Evolutionary conservation across 2,888 invertebrate genomes (phyloP).

Genomic region (Campoplex nolae): DNA sequence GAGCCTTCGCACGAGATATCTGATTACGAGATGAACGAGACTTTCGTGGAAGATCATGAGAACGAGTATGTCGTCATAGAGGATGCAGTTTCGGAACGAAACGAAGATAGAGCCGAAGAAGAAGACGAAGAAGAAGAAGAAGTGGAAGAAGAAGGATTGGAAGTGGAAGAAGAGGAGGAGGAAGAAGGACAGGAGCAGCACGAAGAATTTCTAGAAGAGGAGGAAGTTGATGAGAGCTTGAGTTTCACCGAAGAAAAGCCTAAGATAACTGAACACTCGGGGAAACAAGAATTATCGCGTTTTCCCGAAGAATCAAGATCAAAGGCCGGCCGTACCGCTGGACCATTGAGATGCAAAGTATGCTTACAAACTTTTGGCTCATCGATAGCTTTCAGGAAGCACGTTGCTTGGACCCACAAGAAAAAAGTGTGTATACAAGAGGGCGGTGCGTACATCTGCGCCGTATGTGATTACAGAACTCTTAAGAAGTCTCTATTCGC

Average conservation of each 20-base stretch:
- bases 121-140: constrained; percentile 59
- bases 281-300: neutral
- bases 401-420: constrained; percentile 83
- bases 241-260: neutral
- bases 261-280: neutral
- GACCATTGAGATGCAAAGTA: constrained; percentile 78
- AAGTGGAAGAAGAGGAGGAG: constrained; percentile 48
- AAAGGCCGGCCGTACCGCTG: constrained; percentile 23
- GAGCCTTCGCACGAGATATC: constrained; percentile 41
- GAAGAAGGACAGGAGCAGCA: constrained; percentile 38
- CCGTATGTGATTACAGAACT: constrained; percentile 81
- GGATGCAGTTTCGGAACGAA: constrained; percentile 6
- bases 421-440: constrained; percentile 82
- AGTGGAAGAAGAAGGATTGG: constrained; percentile 56
- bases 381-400: constrained; percentile 79
- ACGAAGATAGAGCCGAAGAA: constrained; percentile 52
- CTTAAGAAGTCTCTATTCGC: constrained; percentile 80
- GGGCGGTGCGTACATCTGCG: constrained; percentile 80
- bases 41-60: constrained; percentile 41
- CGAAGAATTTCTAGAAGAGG: constrained; percentile 7
- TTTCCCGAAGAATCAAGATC: neutral
- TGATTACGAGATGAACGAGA: constrained; percentile 53
- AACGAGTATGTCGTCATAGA: constrained; percentile 13
- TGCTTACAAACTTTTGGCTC: constrained; percentile 81
- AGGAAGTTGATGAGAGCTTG: neutral